These are phyloP conservation scores for Pachyramphus minor DNA, from an alignment of 2,113 vertebrate species.

Conservation along the genomic window DNA sequence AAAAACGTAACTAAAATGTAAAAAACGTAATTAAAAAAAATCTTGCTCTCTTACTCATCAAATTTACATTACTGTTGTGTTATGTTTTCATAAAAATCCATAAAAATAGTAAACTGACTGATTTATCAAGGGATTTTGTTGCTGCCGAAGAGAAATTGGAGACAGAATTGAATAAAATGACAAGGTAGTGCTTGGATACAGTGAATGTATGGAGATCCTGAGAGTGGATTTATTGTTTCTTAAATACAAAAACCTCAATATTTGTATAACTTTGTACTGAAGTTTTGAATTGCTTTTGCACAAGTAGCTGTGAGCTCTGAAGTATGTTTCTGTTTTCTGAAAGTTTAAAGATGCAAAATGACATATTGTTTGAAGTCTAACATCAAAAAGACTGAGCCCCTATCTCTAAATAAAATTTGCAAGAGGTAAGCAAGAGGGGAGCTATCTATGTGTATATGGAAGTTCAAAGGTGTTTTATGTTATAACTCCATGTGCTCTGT, in stretches of 20 bases:
- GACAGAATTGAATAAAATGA: background rate
- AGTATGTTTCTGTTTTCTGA: background rate
- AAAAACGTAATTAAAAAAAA: background rate
- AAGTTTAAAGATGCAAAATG: background rate
- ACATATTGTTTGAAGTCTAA: background rate
- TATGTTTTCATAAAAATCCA: background rate
- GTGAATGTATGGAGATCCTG: background rate
- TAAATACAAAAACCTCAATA: background rate
- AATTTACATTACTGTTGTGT: background rate
- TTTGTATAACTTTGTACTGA: background rate
- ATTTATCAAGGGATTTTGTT: background rate
- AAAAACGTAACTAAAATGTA: background rate
- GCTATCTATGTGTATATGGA: background rate
- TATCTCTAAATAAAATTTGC: background rate
- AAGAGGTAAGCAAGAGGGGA: constrained; percentile 1
- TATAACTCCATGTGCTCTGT: background rate
- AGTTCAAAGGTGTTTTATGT: constrained; percentile 19
- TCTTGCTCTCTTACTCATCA: background rate
- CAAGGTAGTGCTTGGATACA: background rate
- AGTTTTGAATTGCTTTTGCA: background rate
- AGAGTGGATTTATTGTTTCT: background rate
- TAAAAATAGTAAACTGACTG: background rate
- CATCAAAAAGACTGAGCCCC: background rate
- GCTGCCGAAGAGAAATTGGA: background rate
- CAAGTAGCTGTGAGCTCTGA: background rate